A percentile compares a stretch with the other conserved stretches of the same genome.
Conservation (phyloP, 1,140 invertebrate species). For the Drosophila parabipectinata region DNA sequence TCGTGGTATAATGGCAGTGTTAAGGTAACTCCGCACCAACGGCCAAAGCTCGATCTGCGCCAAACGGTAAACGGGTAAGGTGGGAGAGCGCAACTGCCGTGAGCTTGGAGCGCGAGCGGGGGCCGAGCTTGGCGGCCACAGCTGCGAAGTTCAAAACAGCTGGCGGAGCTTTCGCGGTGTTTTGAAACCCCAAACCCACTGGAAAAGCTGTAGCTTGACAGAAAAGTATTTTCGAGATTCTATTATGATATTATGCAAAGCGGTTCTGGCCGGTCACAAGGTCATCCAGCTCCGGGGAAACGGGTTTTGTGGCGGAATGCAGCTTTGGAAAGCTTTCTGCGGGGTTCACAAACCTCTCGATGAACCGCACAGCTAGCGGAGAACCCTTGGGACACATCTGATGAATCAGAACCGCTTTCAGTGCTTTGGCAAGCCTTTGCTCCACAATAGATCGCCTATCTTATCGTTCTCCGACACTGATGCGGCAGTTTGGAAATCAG, state of each 20-base stretch:
- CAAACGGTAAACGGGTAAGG: slow-evolving; percentile 52
- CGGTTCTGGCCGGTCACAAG: slow-evolving; percentile 19
- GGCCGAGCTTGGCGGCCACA: slow-evolving; percentile 17
- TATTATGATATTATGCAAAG: slow-evolving; percentile 5
- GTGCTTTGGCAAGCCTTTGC: neutral
- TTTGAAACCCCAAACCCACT: slow-evolving; percentile 3
- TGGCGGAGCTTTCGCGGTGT: slow-evolving; percentile 47
- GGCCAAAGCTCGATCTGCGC: slow-evolving; percentile 50
- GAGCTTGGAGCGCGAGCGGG: slow-evolving; percentile 12
- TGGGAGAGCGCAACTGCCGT: slow-evolving; percentile 29
- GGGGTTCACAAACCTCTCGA: slow-evolving; percentile 30
- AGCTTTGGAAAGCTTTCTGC: slow-evolving; percentile 24
- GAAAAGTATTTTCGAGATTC: neutral
- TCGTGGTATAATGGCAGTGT: slow-evolving; percentile 61
- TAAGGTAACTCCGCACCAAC: slow-evolving; percentile 57
- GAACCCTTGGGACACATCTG: neutral
- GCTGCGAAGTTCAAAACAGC: slow-evolving; percentile 46
- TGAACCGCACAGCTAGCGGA: neutral
- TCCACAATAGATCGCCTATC: slow-evolving; percentile 6
- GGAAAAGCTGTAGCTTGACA: slow-evolving; percentile 7
- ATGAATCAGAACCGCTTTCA: slow-evolving; percentile 22
- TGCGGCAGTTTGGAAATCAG: neutral
- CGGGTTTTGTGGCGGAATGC: slow-evolving; percentile 20
- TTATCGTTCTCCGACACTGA: slow-evolving; percentile 25
- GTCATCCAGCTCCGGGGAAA: slow-evolving; percentile 18